A percentile compares a stretch with the other conserved stretches of the same genome.
phyloP scores from a whole-genome alignment of 2,113 vertebrate species.

The Sylvietta virens region DNA sequence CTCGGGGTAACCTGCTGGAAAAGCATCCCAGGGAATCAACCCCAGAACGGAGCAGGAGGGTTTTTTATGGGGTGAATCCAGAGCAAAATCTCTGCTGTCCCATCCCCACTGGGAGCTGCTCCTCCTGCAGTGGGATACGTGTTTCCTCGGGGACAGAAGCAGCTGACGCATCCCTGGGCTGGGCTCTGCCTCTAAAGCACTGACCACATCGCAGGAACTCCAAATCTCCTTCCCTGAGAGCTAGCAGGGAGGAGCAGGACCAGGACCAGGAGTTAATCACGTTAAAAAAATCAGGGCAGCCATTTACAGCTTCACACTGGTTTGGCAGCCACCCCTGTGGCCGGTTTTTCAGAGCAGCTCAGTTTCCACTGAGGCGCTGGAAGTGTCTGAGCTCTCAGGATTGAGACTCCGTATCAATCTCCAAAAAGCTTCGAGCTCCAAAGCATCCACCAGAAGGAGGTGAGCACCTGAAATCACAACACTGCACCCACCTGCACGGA shows the following conservation, averaged over 20 bases:
- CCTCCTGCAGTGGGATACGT: background rate
- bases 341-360: background rate
- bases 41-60: background rate
- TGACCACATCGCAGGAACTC: background rate
- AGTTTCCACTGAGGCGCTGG: rapidly evolving
- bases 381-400: background rate
- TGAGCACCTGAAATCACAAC: background rate
- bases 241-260: background rate
- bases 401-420: rapidly evolving
- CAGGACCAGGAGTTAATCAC: background rate
- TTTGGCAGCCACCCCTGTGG: background rate
- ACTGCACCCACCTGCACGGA: background rate
- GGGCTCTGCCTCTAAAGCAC: background rate
- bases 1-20: background rate
- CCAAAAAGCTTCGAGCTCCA: background rate
- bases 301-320: rapidly evolving
- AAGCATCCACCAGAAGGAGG: background rate
- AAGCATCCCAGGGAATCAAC: rapidly evolving
- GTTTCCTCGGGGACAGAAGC: background rate
- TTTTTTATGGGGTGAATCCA: background rate
- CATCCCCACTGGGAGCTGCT: rapidly evolving
- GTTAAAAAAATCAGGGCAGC: background rate
- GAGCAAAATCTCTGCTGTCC: background rate
- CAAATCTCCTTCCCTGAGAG: background rate
- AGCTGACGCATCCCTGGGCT: background rate